These are phyloP conservation scores for Cremastobaeus sp. DNA, from an alignment of 2,888 invertebrate species.

Conservation along the genomic window DNA sequence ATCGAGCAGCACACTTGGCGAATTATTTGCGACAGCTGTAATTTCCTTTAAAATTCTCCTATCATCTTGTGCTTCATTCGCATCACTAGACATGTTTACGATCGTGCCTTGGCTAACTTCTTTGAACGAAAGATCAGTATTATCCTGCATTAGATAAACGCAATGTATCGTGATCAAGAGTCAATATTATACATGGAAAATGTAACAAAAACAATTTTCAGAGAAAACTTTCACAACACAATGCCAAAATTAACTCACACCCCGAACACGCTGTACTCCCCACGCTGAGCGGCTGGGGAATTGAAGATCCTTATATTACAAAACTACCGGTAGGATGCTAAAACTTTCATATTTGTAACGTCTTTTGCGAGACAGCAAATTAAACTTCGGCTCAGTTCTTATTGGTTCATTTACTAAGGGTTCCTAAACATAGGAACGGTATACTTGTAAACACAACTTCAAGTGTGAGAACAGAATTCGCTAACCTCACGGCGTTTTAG, in stretches of 20 bases:
- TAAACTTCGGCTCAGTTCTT: not conserved
- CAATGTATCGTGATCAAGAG: too few species aligned
- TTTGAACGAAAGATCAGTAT: not conserved
- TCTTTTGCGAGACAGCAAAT: conserved; percentile 28
- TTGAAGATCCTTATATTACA: not conserved
- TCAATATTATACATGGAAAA: not conserved
- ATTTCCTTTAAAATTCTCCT: conserved; percentile 37
- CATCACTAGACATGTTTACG: conserved; percentile 22
- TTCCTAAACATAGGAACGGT: conserved; percentile 24
- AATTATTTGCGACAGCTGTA: conserved; percentile 31
- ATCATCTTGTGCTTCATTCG: conserved; percentile 19
- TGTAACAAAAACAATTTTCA: conserved; percentile 9
- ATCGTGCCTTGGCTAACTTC: not conserved
- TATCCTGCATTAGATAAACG: too few species aligned
- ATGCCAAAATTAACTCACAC: conserved; percentile 37
- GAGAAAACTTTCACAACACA: conserved; percentile 4
- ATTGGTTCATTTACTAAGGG: conserved; percentile 1
- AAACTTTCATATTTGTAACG: conserved; percentile 47
- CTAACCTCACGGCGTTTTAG: too few species aligned
- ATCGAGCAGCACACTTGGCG: conserved; percentile 7
- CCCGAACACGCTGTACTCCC: not conserved
- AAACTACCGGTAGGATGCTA: conserved; percentile 51
- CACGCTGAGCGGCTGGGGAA: too few species aligned
- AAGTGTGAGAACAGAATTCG: too few species aligned
- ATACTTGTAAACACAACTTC: too few species aligned